Percentiles rank a stretch among this genome's conserved stretches.
Evolutionary conservation across 2,888 invertebrate species (phyloP).

Genomic region (Xylocampa areola): DNA sequence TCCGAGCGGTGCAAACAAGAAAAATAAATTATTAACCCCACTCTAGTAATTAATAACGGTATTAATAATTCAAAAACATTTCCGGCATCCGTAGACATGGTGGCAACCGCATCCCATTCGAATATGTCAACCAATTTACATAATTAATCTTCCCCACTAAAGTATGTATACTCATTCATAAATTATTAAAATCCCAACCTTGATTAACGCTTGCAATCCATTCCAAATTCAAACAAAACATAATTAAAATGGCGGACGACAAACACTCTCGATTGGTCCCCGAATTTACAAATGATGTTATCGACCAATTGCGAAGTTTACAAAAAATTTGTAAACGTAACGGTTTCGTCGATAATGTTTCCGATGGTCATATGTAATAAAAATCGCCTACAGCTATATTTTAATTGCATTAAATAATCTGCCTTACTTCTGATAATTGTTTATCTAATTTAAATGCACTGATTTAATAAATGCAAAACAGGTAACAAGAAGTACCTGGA

Average conservation of each 20-base stretch:
- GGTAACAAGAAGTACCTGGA: too few species aligned
- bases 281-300: constrained; percentile 18
- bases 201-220: constrained; percentile 65
- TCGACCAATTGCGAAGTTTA: constrained; percentile 43
- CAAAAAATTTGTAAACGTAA: constrained; percentile 53
- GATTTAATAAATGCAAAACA: too few species aligned
- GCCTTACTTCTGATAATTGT: too few species aligned
- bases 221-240: constrained; percentile 63
- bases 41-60: constrained; percentile 58
- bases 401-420: constrained; percentile 26
- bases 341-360: constrained; percentile 43
- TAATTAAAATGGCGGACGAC: constrained; percentile 61
- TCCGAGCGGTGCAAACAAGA: constrained; percentile 30
- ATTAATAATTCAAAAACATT: constrained; percentile 67
- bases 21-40: constrained; percentile 49
- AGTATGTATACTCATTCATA: constrained; percentile 62
- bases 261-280: constrained; percentile 49
- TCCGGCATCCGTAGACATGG: constrained; percentile 51
- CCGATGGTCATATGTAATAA: constrained; percentile 39
- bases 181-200: constrained; percentile 60
- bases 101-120: constrained; percentile 40
- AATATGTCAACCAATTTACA: constrained; percentile 61
- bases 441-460: too few species aligned
- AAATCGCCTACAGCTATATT: constrained; percentile 36
- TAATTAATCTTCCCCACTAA: constrained; percentile 55